These are phyloP conservation scores for Pterophyllum scalare DNA, from an alignment of 2,113 vertebrate species.

Conservation along the genomic window DNA sequence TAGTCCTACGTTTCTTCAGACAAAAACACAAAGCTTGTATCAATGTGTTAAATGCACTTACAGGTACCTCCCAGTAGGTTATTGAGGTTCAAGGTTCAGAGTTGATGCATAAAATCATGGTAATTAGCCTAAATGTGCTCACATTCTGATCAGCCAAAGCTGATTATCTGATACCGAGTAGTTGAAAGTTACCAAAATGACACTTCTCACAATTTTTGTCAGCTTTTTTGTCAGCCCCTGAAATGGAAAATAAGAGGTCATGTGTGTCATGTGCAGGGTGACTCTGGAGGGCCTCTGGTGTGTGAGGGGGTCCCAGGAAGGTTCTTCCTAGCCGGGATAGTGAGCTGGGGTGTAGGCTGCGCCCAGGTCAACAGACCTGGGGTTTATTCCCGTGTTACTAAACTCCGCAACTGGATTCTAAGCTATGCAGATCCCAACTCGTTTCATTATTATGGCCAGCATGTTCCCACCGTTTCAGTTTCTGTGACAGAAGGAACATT, in stretches of 20 bases:
- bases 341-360: conserved; percentile 96
- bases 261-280: conserved; percentile 84
- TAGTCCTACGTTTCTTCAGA: neutral
- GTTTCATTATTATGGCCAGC: neutral
- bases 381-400: conserved; percentile 90
- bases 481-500: conserved; percentile 1
- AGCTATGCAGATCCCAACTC: conserved; percentile 63
- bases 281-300: conserved; percentile 95
- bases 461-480: neutral
- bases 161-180: neutral
- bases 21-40: neutral
- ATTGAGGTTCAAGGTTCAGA: neutral
- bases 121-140: neutral
- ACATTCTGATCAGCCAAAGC: neutral
- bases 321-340: conserved; percentile 93
- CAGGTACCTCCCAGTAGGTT: neutral
- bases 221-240: neutral
- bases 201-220: neutral
- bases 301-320: conserved; percentile 89
- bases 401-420: conserved; percentile 89
- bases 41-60: neutral
- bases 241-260: neutral
- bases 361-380: conserved; percentile 90
- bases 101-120: neutral
- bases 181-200: neutral